A percentile compares a stretch with the other conserved stretches of the same genome.
phyloP scores from a whole-genome alignment of 2,888 invertebrate species.

The Noctua fimbriata region DNA sequence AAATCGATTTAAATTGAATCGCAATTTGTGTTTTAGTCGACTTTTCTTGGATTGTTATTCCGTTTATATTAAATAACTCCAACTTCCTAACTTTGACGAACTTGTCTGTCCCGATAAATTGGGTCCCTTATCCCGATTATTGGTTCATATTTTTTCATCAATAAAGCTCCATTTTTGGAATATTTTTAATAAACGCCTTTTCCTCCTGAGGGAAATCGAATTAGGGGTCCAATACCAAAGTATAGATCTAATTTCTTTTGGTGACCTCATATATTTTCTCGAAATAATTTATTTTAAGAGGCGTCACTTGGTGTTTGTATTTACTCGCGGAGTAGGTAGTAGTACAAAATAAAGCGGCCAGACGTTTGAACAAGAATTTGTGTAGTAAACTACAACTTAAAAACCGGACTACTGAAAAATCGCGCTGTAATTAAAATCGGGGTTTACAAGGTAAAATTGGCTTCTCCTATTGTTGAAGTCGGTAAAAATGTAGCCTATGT shows the following conservation, averaged over 20 bases:
- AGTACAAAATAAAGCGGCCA: neutral
- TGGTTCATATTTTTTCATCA: slow-evolving; percentile 13
- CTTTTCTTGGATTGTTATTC: slow-evolving; percentile 19
- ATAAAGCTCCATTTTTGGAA: slow-evolving; percentile 10
- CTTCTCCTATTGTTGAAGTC: too few species aligned
- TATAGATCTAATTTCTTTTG: slow-evolving; percentile 13
- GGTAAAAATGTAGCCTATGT: too few species aligned
- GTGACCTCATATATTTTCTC: slow-evolving; percentile 2
- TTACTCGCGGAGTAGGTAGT: neutral
- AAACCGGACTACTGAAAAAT: too few species aligned
- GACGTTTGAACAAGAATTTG: neutral
- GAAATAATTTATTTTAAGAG: neutral
- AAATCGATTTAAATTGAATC: neutral
- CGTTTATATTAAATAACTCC: slow-evolving; percentile 23
- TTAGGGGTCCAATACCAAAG: slow-evolving; percentile 27
- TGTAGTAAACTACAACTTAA: too few species aligned
- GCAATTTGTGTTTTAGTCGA: slow-evolving; percentile 4
- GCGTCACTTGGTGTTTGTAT: neutral
- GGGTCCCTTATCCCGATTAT: slow-evolving; percentile 31
- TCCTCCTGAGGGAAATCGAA: slow-evolving; percentile 36
- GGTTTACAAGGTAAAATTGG: too few species aligned
- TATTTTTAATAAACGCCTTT: slow-evolving; percentile 38
- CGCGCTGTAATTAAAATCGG: too few species aligned
- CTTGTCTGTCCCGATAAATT: slow-evolving; percentile 42
- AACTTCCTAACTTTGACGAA: slow-evolving; percentile 29